Evolutionary conservation across 2,113 vertebrate species (phyloP).

Genomic region (Oncorhynchus mykiss): DNA sequence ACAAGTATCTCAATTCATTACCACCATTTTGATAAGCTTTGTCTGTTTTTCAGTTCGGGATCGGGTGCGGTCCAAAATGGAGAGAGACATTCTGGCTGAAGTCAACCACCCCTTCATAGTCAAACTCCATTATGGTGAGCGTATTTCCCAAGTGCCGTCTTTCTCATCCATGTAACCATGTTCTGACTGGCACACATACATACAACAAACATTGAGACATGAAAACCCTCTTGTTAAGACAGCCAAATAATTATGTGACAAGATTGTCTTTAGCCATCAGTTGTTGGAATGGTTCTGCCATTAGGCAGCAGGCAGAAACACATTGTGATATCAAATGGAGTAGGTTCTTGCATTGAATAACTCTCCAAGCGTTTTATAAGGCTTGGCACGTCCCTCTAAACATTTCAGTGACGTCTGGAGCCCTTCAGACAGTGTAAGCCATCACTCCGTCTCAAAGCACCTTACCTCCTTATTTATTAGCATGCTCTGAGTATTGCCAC

Average conservation of each 20-base stretch:
- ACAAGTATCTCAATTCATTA: not conserved
- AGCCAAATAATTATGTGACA: not conserved
- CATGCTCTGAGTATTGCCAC: no score
- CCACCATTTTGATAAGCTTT: not conserved
- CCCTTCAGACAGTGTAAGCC: no score
- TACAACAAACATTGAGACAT: not conserved
- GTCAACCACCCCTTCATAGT: constrained; percentile 98
- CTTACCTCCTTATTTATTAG: no score
- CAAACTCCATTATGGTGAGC: constrained; percentile 92
- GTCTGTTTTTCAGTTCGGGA: constrained; percentile 81
- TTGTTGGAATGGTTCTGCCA: no score
- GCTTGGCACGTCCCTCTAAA: no score
- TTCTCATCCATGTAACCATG: no score
- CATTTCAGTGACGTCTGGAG: no score
- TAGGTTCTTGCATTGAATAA: no score
- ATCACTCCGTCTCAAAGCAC: not conserved
- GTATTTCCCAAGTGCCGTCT: no score
- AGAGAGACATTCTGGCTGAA: constrained; percentile 94
- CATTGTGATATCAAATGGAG: no score
- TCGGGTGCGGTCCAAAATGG: constrained; percentile 94
- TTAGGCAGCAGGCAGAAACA: no score
- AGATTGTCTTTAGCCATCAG: not conserved
- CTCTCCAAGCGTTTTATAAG: not conserved
- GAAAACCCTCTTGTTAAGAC: no score
- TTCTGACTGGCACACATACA: not conserved